Percentiles rank a stretch among this genome's conserved stretches.
Conservation (phyloP, 2,113 vertebrate genomes). For the Canis aureus region DNA sequence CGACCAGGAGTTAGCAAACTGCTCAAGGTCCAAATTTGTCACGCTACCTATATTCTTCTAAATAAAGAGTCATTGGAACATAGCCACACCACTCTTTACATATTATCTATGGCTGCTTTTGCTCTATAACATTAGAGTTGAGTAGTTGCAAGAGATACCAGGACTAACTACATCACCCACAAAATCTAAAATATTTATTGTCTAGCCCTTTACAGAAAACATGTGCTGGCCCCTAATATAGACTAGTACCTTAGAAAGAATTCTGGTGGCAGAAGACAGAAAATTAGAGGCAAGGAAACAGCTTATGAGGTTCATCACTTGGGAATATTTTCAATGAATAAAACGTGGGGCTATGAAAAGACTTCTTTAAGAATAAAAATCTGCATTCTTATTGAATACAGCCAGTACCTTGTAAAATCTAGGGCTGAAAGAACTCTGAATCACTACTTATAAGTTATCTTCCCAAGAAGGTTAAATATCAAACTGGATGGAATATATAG, state of each 20-base stretch:
- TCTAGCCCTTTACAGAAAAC: not conserved
- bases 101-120: not conserved
- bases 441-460: not conserved
- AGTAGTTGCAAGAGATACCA: not conserved
- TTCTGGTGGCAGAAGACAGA: not conserved
- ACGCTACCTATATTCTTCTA: not conserved
- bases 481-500: not conserved
- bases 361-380: not conserved
- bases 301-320: not conserved
- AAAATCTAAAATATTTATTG: conserved; percentile 37
- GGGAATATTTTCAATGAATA: not conserved
- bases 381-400: not conserved
- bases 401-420: conserved; percentile 7
- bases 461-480: not conserved
- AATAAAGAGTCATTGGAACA: not conserved
- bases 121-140: not conserved
- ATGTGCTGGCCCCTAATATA: not conserved
- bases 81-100: not conserved
- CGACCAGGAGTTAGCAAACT: not conserved
- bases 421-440: not conserved
- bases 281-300: not conserved
- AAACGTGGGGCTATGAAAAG: not conserved
- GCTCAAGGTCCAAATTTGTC: not conserved
- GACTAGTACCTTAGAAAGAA: not conserved
- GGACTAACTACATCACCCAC: not conserved